phyloP scores from a whole-genome alignment of 2,113 vertebrate species.

The Sprattus sprattus region DNA sequence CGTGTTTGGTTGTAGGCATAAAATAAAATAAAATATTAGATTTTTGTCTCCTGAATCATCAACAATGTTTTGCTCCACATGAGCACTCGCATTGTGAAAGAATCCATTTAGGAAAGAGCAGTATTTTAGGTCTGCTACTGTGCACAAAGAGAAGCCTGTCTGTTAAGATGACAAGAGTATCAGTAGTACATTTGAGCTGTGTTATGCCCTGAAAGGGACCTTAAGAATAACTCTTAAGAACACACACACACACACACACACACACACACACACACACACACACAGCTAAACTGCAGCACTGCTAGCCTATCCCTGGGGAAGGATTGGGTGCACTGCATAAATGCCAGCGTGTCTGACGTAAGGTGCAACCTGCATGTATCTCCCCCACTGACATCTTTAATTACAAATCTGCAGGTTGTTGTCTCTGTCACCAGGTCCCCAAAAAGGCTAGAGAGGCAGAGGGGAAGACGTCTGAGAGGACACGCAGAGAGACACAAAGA shows the following conservation, averaged over 20 bases:
- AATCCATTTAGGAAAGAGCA: background rate
- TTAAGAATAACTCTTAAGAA: background rate
- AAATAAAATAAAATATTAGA: background rate
- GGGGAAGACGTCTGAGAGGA: background rate
- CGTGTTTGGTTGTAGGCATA: background rate
- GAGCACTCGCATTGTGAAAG: background rate
- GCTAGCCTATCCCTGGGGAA: background rate
- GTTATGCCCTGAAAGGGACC: background rate
- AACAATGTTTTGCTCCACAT: background rate
- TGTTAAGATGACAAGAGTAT: background rate
- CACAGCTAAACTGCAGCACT: background rate
- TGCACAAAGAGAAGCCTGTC: background rate
- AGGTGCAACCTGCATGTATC: conserved; percentile 19
- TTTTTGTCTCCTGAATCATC: background rate
- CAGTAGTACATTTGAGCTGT: background rate
- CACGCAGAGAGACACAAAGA: conserved; percentile 28
- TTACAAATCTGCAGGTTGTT: conserved; percentile 29
- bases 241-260: conserved; percentile 7
- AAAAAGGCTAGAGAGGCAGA: background rate
- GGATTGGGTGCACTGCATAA: background rate
- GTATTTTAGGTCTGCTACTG: background rate
- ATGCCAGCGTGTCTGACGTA: conserved; percentile 19
- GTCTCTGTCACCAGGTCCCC: background rate
- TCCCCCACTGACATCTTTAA: conserved; percentile 36
- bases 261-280: conserved; percentile 2